phyloP scores from a whole-genome alignment of 1,140 invertebrate genomes.

The Dreissena polymorpha region DNA sequence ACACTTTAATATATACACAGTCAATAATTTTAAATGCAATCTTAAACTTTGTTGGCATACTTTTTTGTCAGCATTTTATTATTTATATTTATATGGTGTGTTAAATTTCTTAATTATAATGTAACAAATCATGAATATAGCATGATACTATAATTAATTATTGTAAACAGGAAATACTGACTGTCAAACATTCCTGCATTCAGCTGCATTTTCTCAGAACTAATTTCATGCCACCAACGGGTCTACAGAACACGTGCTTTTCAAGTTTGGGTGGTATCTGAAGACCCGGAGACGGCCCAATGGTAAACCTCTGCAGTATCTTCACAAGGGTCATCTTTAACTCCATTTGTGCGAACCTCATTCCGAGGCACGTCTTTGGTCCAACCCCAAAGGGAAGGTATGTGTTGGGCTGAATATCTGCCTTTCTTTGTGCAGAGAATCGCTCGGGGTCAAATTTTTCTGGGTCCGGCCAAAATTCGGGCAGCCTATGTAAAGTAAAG shows the following conservation, averaged over 20 bases:
- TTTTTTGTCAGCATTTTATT: too few species aligned
- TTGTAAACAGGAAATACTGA: too few species aligned
- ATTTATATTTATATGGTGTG: too few species aligned
- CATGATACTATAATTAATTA: too few species aligned
- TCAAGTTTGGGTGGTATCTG: slow-evolving; percentile 44
- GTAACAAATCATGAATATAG: too few species aligned
- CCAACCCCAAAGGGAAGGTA: slow-evolving; percentile 83
- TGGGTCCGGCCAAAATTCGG: slow-evolving; percentile 60
- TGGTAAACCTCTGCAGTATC: slow-evolving; percentile 69
- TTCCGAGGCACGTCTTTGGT: slow-evolving; percentile 84
- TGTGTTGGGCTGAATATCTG: slow-evolving; percentile 77
- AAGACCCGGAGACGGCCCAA: slow-evolving; percentile 64
- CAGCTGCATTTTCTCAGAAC: slow-evolving; percentile 19
- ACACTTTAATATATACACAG: too few species aligned
- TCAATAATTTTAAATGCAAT: too few species aligned
- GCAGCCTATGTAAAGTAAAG: slow-evolving; percentile 34
- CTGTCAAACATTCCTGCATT: neutral
- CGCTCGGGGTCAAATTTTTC: slow-evolving; percentile 55
- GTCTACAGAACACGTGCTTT: slow-evolving; percentile 40
- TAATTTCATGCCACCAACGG: slow-evolving; percentile 36
- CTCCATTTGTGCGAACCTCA: slow-evolving; percentile 80
- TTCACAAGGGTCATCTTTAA: slow-evolving; percentile 79
- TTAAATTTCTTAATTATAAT: too few species aligned
- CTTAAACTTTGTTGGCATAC: too few species aligned
- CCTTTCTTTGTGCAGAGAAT: slow-evolving; percentile 68